A percentile compares a stretch with the other conserved stretches of the same genome.
phyloP scores from a whole-genome alignment of 2,797 vertebrate genomes.

The Chrysocyon brachyurus region DNA sequence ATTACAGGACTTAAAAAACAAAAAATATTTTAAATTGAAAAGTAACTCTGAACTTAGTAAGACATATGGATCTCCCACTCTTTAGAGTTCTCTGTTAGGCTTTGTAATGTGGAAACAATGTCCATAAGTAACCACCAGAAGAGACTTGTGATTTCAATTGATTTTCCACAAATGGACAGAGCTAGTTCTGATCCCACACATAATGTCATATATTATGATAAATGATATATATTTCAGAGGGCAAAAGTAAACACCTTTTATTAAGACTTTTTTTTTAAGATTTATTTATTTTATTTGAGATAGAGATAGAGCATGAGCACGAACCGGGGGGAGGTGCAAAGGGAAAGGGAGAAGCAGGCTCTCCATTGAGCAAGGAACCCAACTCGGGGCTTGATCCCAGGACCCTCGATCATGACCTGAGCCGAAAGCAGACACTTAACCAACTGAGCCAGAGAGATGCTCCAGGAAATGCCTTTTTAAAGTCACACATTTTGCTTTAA shows the following conservation, averaged over 20 bases:
- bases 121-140: background rate
- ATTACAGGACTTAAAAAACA: background rate
- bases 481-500: background rate
- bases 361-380: too few species aligned
- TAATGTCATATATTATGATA: background rate
- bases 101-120: background rate
- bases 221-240: background rate
- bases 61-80: background rate
- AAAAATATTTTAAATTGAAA: background rate
- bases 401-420: too few species aligned
- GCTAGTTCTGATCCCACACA: background rate
- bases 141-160: background rate
- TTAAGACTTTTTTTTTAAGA: too few species aligned
- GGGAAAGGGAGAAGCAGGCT: too few species aligned
- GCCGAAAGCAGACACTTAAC: too few species aligned
- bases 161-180: background rate
- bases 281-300: too few species aligned
- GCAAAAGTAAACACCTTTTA: conserved; percentile 16
- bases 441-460: too few species aligned
- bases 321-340: too few species aligned
- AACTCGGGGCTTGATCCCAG: too few species aligned
- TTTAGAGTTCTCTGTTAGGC: background rate
- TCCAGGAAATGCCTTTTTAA: background rate
- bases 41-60: background rate
- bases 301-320: too few species aligned